These are phyloP conservation scores for Enteromius radiatus DNA, from an alignment of 2,797 vertebrate genomes.

Conservation along the genomic window DNA sequence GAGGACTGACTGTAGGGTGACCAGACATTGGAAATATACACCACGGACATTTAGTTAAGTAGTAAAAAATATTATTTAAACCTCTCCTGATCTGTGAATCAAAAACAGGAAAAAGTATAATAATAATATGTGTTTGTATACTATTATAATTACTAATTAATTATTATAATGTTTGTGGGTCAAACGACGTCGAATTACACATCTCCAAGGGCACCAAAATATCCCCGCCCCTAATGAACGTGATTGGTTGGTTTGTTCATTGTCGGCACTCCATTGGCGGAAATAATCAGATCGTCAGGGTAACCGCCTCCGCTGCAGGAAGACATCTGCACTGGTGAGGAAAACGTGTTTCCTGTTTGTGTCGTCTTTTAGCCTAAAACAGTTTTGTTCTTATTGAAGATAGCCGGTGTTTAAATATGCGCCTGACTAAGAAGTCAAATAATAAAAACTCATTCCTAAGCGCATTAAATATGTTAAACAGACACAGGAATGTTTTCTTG, in stretches of 20 bases:
- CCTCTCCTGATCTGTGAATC: too few species aligned
- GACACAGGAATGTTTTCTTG: too few species aligned
- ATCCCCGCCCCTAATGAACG: background rate
- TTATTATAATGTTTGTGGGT: background rate
- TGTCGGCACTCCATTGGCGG: constrained; percentile 18
- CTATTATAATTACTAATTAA: background rate
- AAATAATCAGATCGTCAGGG: background rate
- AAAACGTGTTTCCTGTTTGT: constrained; percentile 18
- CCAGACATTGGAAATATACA: too few species aligned
- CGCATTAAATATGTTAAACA: background rate
- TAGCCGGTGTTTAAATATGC: background rate
- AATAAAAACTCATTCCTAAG: background rate
- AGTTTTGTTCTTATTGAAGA: background rate
- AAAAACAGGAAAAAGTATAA: background rate
- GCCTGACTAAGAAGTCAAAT: background rate
- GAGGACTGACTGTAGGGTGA: too few species aligned
- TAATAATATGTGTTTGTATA: background rate
- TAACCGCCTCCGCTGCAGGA: constrained; percentile 3
- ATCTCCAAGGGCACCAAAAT: constrained; percentile 23
- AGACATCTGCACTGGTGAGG: constrained; percentile 35
- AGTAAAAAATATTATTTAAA: too few species aligned
- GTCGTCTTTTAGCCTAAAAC: background rate
- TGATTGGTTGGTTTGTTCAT: constrained; percentile 30
- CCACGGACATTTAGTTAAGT: too few species aligned
- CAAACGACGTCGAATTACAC: background rate